These are phyloP conservation scores for Chrysomela aeneicollis DNA, from an alignment of 2,888 invertebrate species.

Conservation along the genomic window DNA sequence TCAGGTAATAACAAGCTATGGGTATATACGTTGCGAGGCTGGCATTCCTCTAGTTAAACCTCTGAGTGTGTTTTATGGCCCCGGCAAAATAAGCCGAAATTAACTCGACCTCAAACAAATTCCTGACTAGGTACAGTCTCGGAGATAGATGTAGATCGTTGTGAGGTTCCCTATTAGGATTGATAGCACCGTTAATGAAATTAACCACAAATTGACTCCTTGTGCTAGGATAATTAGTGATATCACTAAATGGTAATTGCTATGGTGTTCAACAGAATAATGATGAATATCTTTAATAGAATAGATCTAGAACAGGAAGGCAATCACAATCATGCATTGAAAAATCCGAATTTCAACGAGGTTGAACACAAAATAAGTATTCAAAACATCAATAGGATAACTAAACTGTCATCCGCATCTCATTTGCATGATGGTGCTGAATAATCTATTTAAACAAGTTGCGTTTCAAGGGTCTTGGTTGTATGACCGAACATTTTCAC, in stretches of 20 bases:
- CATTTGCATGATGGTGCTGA: too few species aligned
- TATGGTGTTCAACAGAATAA: too few species aligned
- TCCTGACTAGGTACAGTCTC: neutral
- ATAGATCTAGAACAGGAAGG: too few species aligned
- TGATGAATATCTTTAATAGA: too few species aligned
- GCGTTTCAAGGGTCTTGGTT: too few species aligned
- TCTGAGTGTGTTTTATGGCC: constrained; percentile 3
- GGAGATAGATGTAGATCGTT: constrained; percentile 1
- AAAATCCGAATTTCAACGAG: too few species aligned
- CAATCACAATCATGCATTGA: too few species aligned
- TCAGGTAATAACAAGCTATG: constrained; percentile 5
- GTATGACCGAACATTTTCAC: too few species aligned
- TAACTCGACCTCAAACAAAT: constrained; percentile 7
- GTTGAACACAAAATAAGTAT: too few species aligned
- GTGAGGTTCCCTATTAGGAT: neutral
- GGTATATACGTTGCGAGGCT: constrained; percentile 1
- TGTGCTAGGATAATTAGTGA: neutral
- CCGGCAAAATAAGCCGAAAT: constrained; percentile 2
- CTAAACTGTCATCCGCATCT: too few species aligned
- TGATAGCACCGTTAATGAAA: neutral
- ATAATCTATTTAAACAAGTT: too few species aligned
- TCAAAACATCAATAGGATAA: too few species aligned
- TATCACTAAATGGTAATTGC: neutral
- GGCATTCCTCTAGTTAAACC: constrained; percentile 3
- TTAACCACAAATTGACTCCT: neutral